A percentile compares a stretch with the other conserved stretches of the same genome.
Conservation (phyloP, 2,113 vertebrate genomes). For the Paramisgurnus dabryanus region DNA sequence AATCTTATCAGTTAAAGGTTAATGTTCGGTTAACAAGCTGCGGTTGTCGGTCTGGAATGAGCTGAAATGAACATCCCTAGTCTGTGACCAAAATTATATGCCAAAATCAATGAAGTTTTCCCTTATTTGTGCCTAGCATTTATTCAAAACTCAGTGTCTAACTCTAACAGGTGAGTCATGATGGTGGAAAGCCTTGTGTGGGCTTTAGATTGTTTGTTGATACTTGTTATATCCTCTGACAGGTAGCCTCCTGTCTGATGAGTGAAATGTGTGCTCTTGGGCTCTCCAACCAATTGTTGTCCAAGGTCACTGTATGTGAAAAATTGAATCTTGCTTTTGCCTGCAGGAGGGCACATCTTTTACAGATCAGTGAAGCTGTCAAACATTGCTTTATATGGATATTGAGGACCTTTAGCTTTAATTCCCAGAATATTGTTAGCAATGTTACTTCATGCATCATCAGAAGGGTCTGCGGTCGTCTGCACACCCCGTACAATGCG, state of each 20-base stretch:
- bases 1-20: too few relatives aligned
- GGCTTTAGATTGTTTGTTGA: not conserved
- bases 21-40: too few relatives aligned
- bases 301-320: conserved; percentile 5
- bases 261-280: not conserved
- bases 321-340: conserved; percentile 1
- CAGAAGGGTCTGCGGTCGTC: not conserved
- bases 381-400: not conserved
- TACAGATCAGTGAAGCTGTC: conserved; percentile 6
- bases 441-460: not conserved
- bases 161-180: not conserved
- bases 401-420: not conserved
- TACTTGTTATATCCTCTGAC: not conserved
- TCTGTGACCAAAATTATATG: too few relatives aligned
- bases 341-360: not conserved
- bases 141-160: not conserved
- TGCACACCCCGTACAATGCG: too few relatives aligned
- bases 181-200: not conserved
- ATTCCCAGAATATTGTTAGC: not conserved
- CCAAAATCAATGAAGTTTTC: not conserved
- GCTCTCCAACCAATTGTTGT: conserved; percentile 2
- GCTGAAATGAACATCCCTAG: too few relatives aligned
- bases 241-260: not conserved
- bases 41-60: too few relatives aligned
- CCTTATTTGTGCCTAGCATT: not conserved